Conservation (phyloP, 2,888 invertebrate genomes). For the Blera fallax region DNA sequence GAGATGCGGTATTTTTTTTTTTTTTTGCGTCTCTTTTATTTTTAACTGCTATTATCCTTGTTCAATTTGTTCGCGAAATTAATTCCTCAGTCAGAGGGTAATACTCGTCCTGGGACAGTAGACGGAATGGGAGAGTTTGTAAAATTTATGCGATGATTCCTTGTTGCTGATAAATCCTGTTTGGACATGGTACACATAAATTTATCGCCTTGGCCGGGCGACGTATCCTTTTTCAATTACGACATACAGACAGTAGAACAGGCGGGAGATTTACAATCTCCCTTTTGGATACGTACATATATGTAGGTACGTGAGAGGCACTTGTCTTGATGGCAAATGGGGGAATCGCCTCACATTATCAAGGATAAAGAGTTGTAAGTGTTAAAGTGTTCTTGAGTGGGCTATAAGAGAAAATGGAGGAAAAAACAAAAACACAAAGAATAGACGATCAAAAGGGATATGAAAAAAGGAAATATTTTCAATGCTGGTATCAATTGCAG, state of each 20-base stretch:
- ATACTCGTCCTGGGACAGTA: conserved; percentile 20
- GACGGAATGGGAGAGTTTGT: conserved; percentile 13
- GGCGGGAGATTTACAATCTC: conserved; percentile 22
- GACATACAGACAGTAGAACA: conserved; percentile 15
- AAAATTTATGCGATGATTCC: conserved; percentile 69
- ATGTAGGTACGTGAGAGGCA: background rate
- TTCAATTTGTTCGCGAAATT: conserved; percentile 68
- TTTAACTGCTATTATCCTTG: conserved; percentile 55
- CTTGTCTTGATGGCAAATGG: conserved; percentile 14
- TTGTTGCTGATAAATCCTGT: conserved; percentile 62
- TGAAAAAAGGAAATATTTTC: conserved; percentile 7
- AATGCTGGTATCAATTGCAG: conserved; percentile 12
- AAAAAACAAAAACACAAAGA: conserved; percentile 6
- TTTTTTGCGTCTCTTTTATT: background rate
- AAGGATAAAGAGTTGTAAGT: conserved; percentile 45
- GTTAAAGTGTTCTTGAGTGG: conserved; percentile 28
- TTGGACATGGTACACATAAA: conserved; percentile 52
- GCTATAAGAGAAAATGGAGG: conserved; percentile 3
- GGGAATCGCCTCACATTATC: conserved; percentile 55
- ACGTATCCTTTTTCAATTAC: conserved; percentile 71
- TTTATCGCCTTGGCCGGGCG: conserved; percentile 56
- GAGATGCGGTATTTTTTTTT: conserved; percentile 14
- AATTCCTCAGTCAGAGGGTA: conserved; percentile 54
- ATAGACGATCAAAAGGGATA: conserved; percentile 21
- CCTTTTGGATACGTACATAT: background rate